A percentile compares a stretch with the other conserved stretches of the same genome.
phyloP scores from a whole-genome alignment of 2,797 vertebrate species.

The Ispidina lecontei region DNA sequence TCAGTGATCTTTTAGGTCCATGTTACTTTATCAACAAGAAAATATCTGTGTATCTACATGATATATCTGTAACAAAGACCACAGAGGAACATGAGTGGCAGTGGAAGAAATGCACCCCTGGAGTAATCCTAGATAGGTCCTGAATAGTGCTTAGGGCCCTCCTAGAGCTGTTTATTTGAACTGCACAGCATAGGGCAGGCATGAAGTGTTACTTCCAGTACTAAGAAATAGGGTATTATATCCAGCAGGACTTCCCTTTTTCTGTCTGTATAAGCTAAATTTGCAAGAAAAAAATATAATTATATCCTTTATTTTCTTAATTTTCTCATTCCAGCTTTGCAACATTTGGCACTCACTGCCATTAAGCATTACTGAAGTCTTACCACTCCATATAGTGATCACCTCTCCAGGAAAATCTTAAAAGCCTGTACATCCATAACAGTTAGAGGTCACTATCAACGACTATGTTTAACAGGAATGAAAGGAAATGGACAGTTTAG shows the following conservation, averaged over 20 bases:
- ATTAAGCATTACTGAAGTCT: neutral
- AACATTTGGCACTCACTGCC: neutral
- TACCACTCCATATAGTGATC: neutral
- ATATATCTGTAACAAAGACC: neutral
- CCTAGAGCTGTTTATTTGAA: neutral
- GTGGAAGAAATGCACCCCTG: neutral
- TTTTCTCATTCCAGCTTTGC: neutral
- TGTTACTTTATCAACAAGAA: neutral
- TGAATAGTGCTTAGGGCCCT: neutral
- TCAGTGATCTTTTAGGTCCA: neutral
- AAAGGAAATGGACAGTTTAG: conserved; percentile 73
- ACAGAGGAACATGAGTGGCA: neutral
- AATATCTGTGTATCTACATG: neutral
- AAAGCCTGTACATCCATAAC: conserved; percentile 5
- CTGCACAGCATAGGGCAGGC: neutral
- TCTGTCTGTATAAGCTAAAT: neutral
- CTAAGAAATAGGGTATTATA: neutral
- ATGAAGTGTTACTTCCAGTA: neutral
- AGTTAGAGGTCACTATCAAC: conserved; percentile 43
- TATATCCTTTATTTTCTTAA: neutral
- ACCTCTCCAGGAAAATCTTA: neutral
- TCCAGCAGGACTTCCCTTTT: neutral
- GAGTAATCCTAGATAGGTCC: neutral
- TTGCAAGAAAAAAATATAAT: neutral
- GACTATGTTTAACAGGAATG: conserved; percentile 34